Conservation (phyloP, 2,113 vertebrate species). For the Ochotona princeps region DNA sequence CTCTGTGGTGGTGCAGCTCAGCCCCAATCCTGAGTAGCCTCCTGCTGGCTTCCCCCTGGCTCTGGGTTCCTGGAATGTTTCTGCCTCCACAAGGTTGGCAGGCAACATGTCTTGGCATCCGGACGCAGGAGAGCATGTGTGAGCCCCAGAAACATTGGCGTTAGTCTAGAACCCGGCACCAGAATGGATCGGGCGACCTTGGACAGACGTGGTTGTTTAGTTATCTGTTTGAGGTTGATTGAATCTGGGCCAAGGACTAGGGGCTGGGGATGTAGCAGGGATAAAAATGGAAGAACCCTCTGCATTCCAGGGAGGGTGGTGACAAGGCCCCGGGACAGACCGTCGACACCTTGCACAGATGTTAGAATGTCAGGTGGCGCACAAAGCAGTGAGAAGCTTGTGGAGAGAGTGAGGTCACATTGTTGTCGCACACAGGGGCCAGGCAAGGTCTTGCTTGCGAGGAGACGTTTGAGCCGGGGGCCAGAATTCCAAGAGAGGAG, state of each 20-base stretch:
- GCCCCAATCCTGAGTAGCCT: background rate
- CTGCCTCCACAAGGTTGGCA: background rate
- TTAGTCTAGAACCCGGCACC: background rate
- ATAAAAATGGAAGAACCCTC: background rate
- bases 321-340: background rate
- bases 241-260: background rate
- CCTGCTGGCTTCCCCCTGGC: too few relatives aligned
- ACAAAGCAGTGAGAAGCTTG: fast-evolving
- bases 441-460: background rate
- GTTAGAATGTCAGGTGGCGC: background rate
- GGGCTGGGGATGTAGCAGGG: background rate
- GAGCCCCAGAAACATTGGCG: background rate
- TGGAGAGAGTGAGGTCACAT: fast-evolving
- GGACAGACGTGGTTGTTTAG: background rate
- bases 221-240: background rate
- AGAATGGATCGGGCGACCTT: background rate
- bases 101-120: background rate
- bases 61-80: background rate
- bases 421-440: fast-evolving
- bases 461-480: background rate
- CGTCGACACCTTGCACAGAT: fast-evolving
- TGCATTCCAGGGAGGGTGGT: background rate
- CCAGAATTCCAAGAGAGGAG: background rate
- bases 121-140: background rate
- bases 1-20: background rate